Conservation (phyloP, 2,888 invertebrate genomes). For the Iphiclides podalirius region DNA sequence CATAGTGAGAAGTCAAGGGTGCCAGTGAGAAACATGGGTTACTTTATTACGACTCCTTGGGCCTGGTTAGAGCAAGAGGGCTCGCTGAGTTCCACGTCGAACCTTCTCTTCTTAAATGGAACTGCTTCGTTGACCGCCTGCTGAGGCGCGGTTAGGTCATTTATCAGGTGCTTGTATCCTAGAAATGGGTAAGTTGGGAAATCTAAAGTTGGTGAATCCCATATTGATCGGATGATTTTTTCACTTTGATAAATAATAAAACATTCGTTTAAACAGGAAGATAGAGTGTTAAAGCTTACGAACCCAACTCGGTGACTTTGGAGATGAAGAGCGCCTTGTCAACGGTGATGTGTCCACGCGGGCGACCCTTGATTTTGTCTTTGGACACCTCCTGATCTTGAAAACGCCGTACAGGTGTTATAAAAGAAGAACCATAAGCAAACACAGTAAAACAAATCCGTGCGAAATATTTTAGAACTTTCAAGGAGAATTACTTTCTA, state of each 20-base stretch:
- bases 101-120: conserved; percentile 47
- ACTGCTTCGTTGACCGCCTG: conserved; percentile 29
- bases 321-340: conserved; percentile 51
- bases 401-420: no score
- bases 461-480: no score
- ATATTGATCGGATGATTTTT: no score
- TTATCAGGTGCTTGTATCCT: conserved; percentile 60
- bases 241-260: no score
- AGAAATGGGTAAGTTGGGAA: conserved; percentile 11
- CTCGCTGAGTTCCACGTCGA: conserved; percentile 46
- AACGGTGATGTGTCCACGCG: conserved; percentile 47
- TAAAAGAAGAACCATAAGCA: no score
- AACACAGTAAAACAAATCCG: no score
- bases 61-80: conserved; percentile 45
- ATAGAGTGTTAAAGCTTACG: conserved; percentile 23
- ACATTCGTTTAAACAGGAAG: no score
- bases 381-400: conserved; percentile 63
- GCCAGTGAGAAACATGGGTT: no score
- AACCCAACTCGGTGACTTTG: conserved; percentile 64
- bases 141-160: conserved; percentile 36
- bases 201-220: no score
- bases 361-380: conserved; percentile 54
- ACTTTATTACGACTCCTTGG: conserved; percentile 33
- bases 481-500: no score
- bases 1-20: no score